Evolutionary conservation across 2,888 invertebrate genomes (phyloP), one percentile per base, ranked within the genome.

Genomic region (Cenopis cana): DNA sequence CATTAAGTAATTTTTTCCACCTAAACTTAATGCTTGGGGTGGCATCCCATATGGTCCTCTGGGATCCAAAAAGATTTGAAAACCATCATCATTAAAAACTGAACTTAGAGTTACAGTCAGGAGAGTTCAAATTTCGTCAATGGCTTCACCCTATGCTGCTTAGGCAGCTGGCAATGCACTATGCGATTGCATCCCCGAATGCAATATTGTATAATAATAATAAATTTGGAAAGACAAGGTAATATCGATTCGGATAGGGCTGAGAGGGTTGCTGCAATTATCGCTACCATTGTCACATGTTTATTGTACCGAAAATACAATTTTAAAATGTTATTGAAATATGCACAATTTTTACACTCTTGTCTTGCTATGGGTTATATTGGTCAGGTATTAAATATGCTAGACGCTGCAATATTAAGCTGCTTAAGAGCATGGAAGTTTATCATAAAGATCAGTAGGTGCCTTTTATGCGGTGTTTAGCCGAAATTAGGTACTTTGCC

Each of bases 1-100:
- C 87, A 93, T 93, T 91, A 91, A 91, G 88, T 89, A 90, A 84
- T 91, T 92, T 92, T 92, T 93, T 91, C 87, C 86, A 80, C 84
- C 85, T 82, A 88, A 90, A 89, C 87, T 86, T 90, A 89, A 91
- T 89, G 88, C 85, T 83, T 88, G 88, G 91, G 92, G 92, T 89
- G 86, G 89, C 81, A 81, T 82, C 87, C 86, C 91, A 91, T 88
- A 91, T 90, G 92, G 83, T 86, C 87, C 87, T 85, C 81, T 87
- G 91, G 90, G 91, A 90, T 82, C 72, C 69, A 68, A 68, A 75
- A 72, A 75, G 72, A 84, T 78, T 57, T 61, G n/a, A 33, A 18
- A 57, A 61, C 5, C 5, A 18, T 9, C 14, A 36, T 10, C 74
- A 78, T 20, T 49, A 74, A 54, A 85, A 83, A 78, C 69, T 55